Evolutionary conservation across 2,797 vertebrate genomes (phyloP), one percentile per base, ranked within the genome.

Genomic region (Allobates femoralis): DNA sequence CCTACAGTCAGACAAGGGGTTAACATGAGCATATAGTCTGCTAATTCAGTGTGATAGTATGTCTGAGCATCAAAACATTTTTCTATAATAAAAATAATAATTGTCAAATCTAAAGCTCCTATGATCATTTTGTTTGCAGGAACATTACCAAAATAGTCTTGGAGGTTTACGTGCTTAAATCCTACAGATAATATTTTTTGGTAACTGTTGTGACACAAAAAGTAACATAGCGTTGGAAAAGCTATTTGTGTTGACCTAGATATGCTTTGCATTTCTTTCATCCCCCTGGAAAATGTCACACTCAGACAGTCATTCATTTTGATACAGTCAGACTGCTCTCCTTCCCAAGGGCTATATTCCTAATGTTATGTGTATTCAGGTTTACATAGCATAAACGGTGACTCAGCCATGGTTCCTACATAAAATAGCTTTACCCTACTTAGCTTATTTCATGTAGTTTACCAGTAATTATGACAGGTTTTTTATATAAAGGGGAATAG

Each of bases 331-430:
- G 69, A 77, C 80, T 82, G 85, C 60, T 79, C 64, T 85, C 62
- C 75, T 86, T 82, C 73, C 66, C 73, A 82, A 67, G 56, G 79
- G 79, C 77, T 77, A 66, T 86, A 67, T 86, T 82, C 85, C 41
- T 81, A 86, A 81, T 81, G 67, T 80, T 81, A 77, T 80, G 58
- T 87, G 77, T 81, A 67, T 86, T 87, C 76, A 66, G 58, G 82
- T 81, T 80, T 50, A 79, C 32, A 41, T 75, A 67, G 56, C 41
- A 79, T 26, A 83, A 83, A 60, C 19, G 55, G 82, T 75, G 77
- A 84, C 41, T 84, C 46, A 76, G 69, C 18, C 77, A 75, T 76
- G 76, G 37, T 34, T 62, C 56, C 37, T 55, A 37, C 46, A 83
- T 34, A 18, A 74, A 26, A 34, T 74, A 34, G 46, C 46, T 60